Evolutionary conservation across 2,113 vertebrate genomes (phyloP).

Genomic region (Cyphomyrus plagiostoma): DNA sequence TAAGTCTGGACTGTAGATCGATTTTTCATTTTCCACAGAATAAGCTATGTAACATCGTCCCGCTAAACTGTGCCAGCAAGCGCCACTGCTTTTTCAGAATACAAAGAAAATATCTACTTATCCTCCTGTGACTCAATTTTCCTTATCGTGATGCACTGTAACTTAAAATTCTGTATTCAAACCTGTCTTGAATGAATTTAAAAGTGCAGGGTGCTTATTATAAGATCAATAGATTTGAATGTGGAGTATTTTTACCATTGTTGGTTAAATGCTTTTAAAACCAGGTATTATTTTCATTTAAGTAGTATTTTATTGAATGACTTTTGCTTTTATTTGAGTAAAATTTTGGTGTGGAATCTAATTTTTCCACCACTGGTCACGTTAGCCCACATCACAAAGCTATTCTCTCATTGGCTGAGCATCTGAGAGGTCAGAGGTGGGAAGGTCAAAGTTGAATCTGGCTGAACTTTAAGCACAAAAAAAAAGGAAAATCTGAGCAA

Average conservation of each 20-base stretch:
- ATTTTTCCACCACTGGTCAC: background rate
- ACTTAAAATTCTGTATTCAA: background rate
- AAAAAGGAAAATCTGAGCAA: background rate
- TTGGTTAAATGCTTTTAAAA: background rate
- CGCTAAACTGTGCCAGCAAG: background rate
- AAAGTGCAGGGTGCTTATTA: background rate
- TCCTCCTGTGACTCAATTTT: background rate
- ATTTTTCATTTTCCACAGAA: background rate
- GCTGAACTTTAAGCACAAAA: background rate
- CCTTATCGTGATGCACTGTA: background rate
- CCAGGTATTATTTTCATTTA: background rate
- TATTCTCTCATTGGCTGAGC: background rate
- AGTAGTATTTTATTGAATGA: background rate
- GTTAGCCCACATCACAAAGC: background rate
- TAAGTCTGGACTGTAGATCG: background rate
- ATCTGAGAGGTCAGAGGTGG: background rate
- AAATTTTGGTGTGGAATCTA: background rate
- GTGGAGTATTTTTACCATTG: background rate
- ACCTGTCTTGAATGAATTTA: background rate
- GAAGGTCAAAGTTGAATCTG: background rate
- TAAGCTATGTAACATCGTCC: background rate
- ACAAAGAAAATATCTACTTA: background rate
- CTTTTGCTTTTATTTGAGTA: background rate
- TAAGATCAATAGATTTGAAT: background rate
- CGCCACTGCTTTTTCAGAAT: background rate